Percentiles rank a stretch among this genome's conserved stretches.
Conservation (phyloP, 2,113 vertebrate genomes). For the Pterophyllum scalare region DNA sequence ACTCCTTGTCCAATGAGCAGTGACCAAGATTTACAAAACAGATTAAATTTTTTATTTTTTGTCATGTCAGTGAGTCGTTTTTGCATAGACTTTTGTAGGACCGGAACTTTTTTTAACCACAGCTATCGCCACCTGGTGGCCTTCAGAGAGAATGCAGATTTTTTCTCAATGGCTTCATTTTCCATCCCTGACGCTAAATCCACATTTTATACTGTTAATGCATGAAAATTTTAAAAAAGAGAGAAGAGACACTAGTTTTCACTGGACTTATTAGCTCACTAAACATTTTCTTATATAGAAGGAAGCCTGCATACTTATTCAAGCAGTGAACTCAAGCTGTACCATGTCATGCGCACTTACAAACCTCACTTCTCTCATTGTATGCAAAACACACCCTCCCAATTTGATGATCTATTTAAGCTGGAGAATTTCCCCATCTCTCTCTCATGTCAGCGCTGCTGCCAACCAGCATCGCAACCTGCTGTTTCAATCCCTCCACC, state of each 20-base stretch:
- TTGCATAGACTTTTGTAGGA: background rate
- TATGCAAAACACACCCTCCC: background rate
- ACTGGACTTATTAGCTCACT: background rate
- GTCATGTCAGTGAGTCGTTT: background rate
- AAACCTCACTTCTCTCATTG: background rate
- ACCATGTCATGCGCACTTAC: background rate
- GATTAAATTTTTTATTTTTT: background rate
- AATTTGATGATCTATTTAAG: background rate
- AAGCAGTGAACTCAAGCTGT: background rate
- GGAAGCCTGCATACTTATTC: background rate
- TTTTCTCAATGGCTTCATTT: background rate
- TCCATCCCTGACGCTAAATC: background rate
- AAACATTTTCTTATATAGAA: background rate
- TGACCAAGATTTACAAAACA: background rate
- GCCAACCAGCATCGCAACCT: background rate
- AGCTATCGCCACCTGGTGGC: background rate
- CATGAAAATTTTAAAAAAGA: background rate
- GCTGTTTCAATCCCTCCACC: slow-evolving; percentile 1
- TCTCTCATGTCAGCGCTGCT: background rate
- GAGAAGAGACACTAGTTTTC: background rate
- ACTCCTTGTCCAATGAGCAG: no score
- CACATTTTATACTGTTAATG: background rate
- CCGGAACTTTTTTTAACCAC: background rate
- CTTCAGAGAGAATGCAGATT: background rate
- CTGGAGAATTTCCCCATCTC: background rate